Percentiles rank a stretch among this genome's conserved stretches.
These are phyloP conservation scores for Caenorhabditis doughertyi DNA, from an alignment of 2,888 invertebrate species.

Conservation along the genomic window DNA sequence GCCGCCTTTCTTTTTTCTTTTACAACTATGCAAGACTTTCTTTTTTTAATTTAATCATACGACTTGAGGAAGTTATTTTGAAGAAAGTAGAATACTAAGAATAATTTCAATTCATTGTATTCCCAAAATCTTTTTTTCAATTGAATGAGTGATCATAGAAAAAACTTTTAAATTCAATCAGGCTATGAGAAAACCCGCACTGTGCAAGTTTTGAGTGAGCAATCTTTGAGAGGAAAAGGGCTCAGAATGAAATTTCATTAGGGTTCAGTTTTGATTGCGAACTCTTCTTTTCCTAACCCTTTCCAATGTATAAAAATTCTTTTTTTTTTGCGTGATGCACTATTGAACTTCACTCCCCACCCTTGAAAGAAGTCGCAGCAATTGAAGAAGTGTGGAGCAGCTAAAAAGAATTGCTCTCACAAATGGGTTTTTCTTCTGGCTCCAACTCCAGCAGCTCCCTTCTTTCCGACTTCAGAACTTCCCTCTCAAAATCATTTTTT, in stretches of 20 bases:
- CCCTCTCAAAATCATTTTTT: slow-evolving; percentile 45
- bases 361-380: slow-evolving; percentile 49
- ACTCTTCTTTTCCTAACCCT: slow-evolving; percentile 16
- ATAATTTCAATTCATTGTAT: neutral
- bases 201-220: slow-evolving; percentile 14
- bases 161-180: slow-evolving; percentile 7
- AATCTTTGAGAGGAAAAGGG: slow-evolving; percentile 18
- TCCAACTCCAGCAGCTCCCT: slow-evolving; percentile 21
- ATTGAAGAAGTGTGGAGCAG: slow-evolving; percentile 46
- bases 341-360: slow-evolving; percentile 44
- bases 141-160: slow-evolving; percentile 12
- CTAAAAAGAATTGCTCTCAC: slow-evolving; percentile 48
- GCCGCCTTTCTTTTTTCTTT: slow-evolving; percentile 16
- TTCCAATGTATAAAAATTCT: slow-evolving; percentile 5
- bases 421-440: slow-evolving; percentile 51
- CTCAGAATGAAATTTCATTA: slow-evolving; percentile 35
- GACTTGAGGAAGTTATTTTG: slow-evolving; percentile 33
- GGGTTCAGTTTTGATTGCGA: slow-evolving; percentile 56
- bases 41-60: slow-evolving; percentile 54
- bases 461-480: slow-evolving; percentile 27
- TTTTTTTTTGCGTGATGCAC: slow-evolving; percentile 46
- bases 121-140: neutral
- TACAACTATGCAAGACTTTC: slow-evolving; percentile 29
- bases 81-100: slow-evolving; percentile 25
- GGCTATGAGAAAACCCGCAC: neutral